Percentiles rank a stretch among this genome's conserved stretches.
These are phyloP conservation scores for Lasiurus cinereus DNA, from an alignment of 2,113 vertebrate species.

Conservation along the genomic window DNA sequence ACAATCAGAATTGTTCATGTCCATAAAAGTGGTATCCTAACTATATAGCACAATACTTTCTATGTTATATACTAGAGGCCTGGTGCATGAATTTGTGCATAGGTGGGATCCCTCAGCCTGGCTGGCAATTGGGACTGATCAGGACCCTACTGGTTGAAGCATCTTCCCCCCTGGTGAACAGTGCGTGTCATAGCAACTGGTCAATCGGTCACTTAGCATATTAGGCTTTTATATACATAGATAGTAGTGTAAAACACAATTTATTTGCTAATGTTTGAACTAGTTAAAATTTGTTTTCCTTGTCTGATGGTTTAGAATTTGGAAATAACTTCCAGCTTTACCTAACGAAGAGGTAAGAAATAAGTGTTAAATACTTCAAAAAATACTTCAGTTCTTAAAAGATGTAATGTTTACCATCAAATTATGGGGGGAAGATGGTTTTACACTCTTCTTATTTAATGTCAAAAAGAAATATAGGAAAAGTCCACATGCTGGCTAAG, in stretches of 20 bases:
- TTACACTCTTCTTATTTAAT: constrained; percentile 22
- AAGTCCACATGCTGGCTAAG: not conserved
- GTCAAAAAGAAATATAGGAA: not conserved
- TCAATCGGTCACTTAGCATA: too few species aligned
- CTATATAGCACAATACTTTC: not conserved
- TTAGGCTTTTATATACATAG: too few species aligned
- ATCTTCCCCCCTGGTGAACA: too few species aligned
- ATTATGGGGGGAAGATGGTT: not conserved
- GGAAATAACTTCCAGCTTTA: constrained; percentile 16
- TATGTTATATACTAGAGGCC: too few species aligned
- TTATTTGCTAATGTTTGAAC: constrained; percentile 19
- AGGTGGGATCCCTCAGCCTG: too few species aligned
- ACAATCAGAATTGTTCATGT: not conserved
- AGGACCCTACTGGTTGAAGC: too few species aligned
- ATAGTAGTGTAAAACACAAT: not conserved
- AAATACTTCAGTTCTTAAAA: constrained; percentile 9
- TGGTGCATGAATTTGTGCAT: too few species aligned
- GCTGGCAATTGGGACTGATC: too few species aligned
- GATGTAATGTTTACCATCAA: not conserved
- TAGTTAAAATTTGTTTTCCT: constrained; percentile 30
- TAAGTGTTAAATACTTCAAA: not conserved
- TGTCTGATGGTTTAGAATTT: not conserved
- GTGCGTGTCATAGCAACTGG: too few species aligned
- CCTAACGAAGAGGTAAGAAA: constrained; percentile 9
- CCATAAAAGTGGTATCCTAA: not conserved